Conservation (phyloP, 2,113 vertebrate species). For the Caranx melampygus region DNA sequence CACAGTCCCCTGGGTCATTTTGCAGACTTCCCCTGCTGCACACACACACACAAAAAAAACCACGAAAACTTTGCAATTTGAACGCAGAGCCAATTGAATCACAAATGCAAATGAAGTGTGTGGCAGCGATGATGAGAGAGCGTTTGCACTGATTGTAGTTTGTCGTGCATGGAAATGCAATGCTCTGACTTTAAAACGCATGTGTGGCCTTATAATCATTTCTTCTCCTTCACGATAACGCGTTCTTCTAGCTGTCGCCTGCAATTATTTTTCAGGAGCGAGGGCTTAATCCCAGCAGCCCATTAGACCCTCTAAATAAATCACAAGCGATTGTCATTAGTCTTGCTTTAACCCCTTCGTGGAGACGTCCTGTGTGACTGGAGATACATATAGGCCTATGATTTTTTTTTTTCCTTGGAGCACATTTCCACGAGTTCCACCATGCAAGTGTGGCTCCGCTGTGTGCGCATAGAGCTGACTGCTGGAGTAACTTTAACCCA, state of each 20-base stretch:
- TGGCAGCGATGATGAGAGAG: constrained; percentile 10
- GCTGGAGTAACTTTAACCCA: constrained; percentile 59
- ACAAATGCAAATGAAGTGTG: constrained; percentile 20
- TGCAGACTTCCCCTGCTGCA: constrained; percentile 58
- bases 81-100: constrained; percentile 31
- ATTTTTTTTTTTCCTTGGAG: background rate
- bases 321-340: constrained; percentile 39
- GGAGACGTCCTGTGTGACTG: constrained; percentile 7
- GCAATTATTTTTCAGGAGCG: constrained; percentile 19
- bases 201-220: constrained; percentile 55
- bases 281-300: constrained; percentile 14
- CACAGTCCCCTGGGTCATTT: constrained; percentile 53
- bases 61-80: constrained; percentile 63
- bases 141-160: constrained; percentile 17
- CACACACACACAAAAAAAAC: background rate
- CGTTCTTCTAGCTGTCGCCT: constrained; percentile 37
- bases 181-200: constrained; percentile 53
- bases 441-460: constrained; percentile 27
- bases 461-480: constrained; percentile 44
- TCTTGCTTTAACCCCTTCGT: constrained; percentile 12
- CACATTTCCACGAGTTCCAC: constrained; percentile 48
- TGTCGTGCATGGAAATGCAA: constrained; percentile 39
- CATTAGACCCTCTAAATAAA: constrained; percentile 9
- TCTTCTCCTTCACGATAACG: constrained; percentile 36
- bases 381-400: background rate